phyloP scores from a whole-genome alignment of 2,113 vertebrate genomes.

The Benitochromis conjunctus region DNA sequence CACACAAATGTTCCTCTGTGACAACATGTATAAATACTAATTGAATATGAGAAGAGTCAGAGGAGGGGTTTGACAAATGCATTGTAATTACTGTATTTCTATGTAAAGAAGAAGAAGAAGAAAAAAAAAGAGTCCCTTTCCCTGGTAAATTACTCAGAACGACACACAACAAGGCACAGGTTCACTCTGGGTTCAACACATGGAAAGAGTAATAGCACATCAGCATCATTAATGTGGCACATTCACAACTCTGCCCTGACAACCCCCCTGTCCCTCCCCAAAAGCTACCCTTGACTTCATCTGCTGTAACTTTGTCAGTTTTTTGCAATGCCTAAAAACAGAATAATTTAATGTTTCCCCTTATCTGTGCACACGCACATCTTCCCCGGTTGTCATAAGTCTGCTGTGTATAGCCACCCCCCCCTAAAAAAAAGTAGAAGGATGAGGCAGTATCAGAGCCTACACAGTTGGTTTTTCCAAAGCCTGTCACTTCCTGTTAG shows the following conservation, averaged over 20 bases:
- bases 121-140: neutral
- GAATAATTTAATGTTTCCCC: neutral
- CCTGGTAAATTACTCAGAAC: conserved; percentile 1
- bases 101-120: conserved; percentile 3
- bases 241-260: neutral
- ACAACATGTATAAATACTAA: conserved; percentile 60
- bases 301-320: neutral
- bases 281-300: neutral
- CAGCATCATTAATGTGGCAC: neutral
- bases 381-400: neutral
- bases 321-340: neutral
- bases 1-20: conserved; percentile 35
- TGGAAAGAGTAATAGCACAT: conserved; percentile 44
- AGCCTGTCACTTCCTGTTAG: neutral
- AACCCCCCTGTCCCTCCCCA: neutral
- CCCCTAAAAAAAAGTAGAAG: neutral
- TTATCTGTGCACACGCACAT: neutral
- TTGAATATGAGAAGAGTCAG: conserved; percentile 49
- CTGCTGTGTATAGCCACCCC: neutral
- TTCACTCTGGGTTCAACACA: conserved; percentile 9
- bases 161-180: conserved; percentile 27
- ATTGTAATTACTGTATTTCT: conserved; percentile 70
- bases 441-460: neutral
- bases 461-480: neutral
- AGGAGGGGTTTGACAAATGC: conserved; percentile 40